Evolutionary conservation across 1,140 invertebrate species (phyloP).

Genomic region (Megathymus violae): DNA sequence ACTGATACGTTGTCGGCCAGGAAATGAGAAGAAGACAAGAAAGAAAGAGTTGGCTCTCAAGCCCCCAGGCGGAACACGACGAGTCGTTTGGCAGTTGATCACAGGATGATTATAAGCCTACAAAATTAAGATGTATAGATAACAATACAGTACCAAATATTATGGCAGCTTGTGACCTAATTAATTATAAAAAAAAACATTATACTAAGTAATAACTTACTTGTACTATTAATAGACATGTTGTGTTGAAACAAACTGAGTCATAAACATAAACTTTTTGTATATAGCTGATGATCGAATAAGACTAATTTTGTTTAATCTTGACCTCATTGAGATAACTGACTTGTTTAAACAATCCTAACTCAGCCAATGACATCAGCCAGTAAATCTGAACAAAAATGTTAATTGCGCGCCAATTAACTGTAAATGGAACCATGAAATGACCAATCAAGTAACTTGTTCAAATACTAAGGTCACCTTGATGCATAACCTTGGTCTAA

Average conservation of each 20-base stretch:
- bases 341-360: background rate
- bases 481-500: constrained; percentile 27
- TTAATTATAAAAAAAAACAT: too few species aligned
- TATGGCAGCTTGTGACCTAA: too few species aligned
- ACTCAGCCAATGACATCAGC: constrained; percentile 9
- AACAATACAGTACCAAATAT: too few species aligned
- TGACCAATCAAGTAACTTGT: constrained; percentile 26
- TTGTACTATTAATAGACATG: too few species aligned
- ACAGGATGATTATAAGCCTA: too few species aligned
- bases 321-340: constrained; percentile 9
- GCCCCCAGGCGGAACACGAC: too few species aligned
- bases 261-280: background rate
- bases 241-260: background rate
- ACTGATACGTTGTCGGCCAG: too few species aligned
- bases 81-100: too few species aligned
- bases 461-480: constrained; percentile 36
- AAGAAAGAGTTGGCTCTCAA: too few species aligned
- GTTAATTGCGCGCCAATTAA: constrained; percentile 26
- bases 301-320: constrained; percentile 13
- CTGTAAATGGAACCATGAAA: constrained; percentile 26
- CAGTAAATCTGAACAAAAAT: constrained; percentile 26
- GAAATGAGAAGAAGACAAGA: too few species aligned
- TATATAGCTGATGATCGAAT: constrained; percentile 9
- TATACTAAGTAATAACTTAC: too few species aligned
- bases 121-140: too few species aligned